Base-by-base conservation (phyloP, 1,140 invertebrate genomes). In the Chironomus tepperi region DNA sequence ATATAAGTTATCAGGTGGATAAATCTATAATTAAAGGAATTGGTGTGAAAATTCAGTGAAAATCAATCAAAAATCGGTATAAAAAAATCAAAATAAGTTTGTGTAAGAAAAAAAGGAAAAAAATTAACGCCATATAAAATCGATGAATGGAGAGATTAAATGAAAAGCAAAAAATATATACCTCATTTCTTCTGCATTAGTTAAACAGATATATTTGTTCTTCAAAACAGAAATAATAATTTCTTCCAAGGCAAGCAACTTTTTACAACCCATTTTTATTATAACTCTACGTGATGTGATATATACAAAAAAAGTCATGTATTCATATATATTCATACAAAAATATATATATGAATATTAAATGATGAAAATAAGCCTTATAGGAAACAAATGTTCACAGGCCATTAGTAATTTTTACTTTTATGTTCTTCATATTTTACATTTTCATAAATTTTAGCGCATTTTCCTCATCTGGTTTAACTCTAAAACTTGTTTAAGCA, bases 121-220 rank as follows among this genome's bases (percentile, higher is more conserved):
- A 70, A 70, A 70, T 57, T 57, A 57, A 57, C 47, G 47, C 47
- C 47, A 57, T 57, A 57, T 57, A 57, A 57, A 57, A 57, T 57
- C 47, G 47, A 57, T 57, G 47, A 47, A 47, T 47, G 43, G 15
- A 18, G 65, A 70, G 9, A 70, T 18, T 70, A 21, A 70, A 70
- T 16, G 65, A 70, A 70, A 70, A 70, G 19, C 19, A 70, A 19
- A 70, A 5, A n/a, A n/a, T n/a, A 70, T 21, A 70, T 19, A 70
- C 65, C 65, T 21, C 65, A 70, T 19, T 70, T 70, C 19, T 57
- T n/a, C n/a, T n/a, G 47, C 8, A 15, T 57, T 57, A 57, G 47
- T 57, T 57, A 34, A 34, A 34, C 24, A 34, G 24, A 34, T 34
- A 34, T 12, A 12, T 57, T 57, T 57, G 47, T n/a, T 57, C 12